Conservation (phyloP, 35 echinoderm and acorn worm species). For the Acanthaster planci region DNA sequence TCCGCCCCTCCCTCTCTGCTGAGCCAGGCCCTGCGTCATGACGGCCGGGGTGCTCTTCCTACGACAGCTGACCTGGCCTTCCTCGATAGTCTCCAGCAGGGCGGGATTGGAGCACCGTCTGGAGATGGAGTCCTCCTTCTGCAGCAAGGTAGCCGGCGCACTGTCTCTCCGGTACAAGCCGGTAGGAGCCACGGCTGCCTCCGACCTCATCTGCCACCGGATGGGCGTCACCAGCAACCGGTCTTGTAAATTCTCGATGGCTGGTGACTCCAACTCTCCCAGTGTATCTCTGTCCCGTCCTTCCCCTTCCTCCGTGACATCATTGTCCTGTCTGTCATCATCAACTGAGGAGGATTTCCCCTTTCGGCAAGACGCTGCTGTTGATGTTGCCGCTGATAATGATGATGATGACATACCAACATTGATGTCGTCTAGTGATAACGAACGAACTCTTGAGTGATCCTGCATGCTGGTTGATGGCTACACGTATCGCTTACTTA, state of each 20-base stretch:
- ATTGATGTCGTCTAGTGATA: background rate
- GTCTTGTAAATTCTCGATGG: conserved; percentile 2
- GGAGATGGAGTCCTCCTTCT: conserved; percentile 3
- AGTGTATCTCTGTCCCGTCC: background rate
- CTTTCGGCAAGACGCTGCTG: background rate
- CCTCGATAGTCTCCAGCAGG: conserved; percentile 12
- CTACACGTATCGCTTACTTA: background rate
- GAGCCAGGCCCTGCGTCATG: background rate
- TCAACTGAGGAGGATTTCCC: background rate
- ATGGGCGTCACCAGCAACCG: conserved; percentile 17
- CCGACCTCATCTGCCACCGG: background rate
- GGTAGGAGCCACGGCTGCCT: background rate
- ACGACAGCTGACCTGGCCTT: conserved; percentile 14
- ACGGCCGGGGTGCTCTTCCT: conserved; percentile 21
- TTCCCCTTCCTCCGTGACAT: background rate
- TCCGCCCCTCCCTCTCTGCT: background rate
- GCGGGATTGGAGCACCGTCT: conserved; percentile 15
- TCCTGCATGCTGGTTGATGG: background rate
- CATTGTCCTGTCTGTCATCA: background rate
- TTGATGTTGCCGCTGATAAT: too few species aligned
- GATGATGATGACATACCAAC: background rate
- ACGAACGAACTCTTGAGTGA: conserved; percentile 1
- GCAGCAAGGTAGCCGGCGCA: background rate
- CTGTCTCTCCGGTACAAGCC: background rate
- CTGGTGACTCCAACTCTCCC: background rate